Conservation (phyloP, 2,888 invertebrate genomes). For the Myopa testacea region DNA sequence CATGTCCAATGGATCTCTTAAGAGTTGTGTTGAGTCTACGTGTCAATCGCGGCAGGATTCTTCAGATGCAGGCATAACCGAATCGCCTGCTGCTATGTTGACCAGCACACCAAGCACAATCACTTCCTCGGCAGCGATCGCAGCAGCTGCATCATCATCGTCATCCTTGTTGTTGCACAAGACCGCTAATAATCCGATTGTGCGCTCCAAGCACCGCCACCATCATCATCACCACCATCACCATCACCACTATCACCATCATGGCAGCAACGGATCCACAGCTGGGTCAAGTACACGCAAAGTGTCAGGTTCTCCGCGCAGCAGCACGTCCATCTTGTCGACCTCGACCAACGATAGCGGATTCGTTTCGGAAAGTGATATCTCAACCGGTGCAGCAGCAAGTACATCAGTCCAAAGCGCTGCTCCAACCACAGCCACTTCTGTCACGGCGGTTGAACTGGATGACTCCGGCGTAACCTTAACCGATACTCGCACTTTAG, state of each 20-base stretch:
- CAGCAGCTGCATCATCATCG: conserved; percentile 36
- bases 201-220: conserved; percentile 62
- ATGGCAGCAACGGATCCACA: conserved; percentile 27
- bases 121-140: conserved; percentile 28
- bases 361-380: conserved; percentile 29
- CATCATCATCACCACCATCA: conserved; percentile 66
- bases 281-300: conserved; percentile 20
- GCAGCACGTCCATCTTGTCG: conserved; percentile 21
- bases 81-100: conserved; percentile 38
- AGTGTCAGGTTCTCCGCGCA: conserved; percentile 14
- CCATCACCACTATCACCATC: conserved; percentile 59
- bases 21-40: conserved; percentile 41
- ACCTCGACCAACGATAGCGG: conserved; percentile 35
- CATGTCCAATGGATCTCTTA: conserved; percentile 9
- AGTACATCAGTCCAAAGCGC: conserved; percentile 35
- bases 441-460: conserved; percentile 49
- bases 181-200: conserved; percentile 66
- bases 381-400: conserved; percentile 39
- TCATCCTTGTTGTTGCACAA: conserved; percentile 58
- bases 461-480: conserved; percentile 66
- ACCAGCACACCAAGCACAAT: conserved; percentile 48
- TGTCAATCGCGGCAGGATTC: conserved; percentile 46
- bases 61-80: conserved; percentile 35
- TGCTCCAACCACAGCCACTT: conserved; percentile 37
- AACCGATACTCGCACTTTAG: conserved; percentile 79